Evolutionary conservation across 2,888 invertebrate species (phyloP).

Genomic region (Zonitis immaculata): DNA sequence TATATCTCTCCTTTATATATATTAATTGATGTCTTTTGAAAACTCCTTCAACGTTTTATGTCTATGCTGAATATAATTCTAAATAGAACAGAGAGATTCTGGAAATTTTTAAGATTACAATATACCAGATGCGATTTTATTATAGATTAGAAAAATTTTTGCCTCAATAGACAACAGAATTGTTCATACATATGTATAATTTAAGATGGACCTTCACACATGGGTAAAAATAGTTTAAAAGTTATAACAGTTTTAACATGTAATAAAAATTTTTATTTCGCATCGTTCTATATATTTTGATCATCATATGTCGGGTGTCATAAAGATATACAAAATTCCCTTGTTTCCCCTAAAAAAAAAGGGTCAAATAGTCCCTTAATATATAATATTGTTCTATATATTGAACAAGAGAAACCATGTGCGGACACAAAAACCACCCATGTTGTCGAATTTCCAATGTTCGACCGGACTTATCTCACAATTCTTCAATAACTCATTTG

Average conservation of each 20-base stretch:
- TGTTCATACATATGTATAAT: not conserved
- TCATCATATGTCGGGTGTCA: constrained; percentile 19
- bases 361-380: constrained; percentile 28
- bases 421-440: constrained; percentile 11
- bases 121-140: not conserved
- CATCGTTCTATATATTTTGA: constrained; percentile 16
- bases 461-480: constrained; percentile 16
- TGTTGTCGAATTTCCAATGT: constrained; percentile 10
- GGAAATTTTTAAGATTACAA: not conserved
- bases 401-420: no score
- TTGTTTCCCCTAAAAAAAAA: constrained; percentile 21
- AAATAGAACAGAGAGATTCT: not conserved
- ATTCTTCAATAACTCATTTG: constrained; percentile 15
- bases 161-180: constrained; percentile 10
- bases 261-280: constrained; percentile 32
- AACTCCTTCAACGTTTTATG: constrained; percentile 15
- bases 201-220: constrained; percentile 24
- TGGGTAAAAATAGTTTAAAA: constrained; percentile 29
- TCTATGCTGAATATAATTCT: not conserved
- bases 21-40: constrained; percentile 34
- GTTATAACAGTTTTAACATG: constrained; percentile 28
- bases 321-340: constrained; percentile 27
- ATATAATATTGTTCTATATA: not conserved
- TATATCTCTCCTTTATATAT: no score
- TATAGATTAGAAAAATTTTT: not conserved